Evolutionary conservation across 2,888 invertebrate species (phyloP).

Genomic region (Drosophila suboccidentalis): DNA sequence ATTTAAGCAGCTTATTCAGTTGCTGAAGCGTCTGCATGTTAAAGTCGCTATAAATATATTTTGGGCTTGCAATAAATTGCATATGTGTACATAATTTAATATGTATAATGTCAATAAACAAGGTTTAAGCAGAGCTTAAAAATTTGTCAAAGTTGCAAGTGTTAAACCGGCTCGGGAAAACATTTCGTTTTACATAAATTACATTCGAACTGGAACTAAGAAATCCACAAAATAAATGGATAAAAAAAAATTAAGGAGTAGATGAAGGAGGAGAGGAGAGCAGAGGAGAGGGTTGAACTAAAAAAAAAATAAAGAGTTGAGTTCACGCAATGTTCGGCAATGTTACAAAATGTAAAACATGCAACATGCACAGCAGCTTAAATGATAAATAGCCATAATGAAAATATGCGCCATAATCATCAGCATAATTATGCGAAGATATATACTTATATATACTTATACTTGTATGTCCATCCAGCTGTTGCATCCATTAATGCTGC

Average conservation of each 20-base stretch:
- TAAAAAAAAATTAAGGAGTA: not conserved
- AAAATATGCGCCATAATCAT: constrained; percentile 57
- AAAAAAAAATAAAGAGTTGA: constrained; percentile 11
- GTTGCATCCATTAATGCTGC: constrained; percentile 29
- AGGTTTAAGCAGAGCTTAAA: constrained; percentile 47
- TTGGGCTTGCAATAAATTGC: constrained; percentile 31
- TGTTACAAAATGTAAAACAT: constrained; percentile 71
- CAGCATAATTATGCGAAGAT: constrained; percentile 57
- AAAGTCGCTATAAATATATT: not conserved
- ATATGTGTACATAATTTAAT: constrained; percentile 14
- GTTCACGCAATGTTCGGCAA: constrained; percentile 59
- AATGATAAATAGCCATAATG: constrained; percentile 65
- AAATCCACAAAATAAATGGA: not conserved
- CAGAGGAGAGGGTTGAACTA: not conserved
- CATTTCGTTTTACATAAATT: constrained; percentile 58
- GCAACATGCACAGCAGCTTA: constrained; percentile 56
- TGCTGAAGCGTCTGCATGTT: not conserved
- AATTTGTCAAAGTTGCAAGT: constrained; percentile 62
- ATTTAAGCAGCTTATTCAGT: not conserved
- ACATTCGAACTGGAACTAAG: constrained; percentile 40
- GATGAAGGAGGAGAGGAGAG: not conserved
- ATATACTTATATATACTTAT: not conserved
- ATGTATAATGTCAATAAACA: constrained; percentile 55
- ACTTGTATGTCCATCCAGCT: not conserved
- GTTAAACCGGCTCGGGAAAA: constrained; percentile 48